Evolutionary conservation across 2,888 invertebrate genomes (phyloP), one percentile per base, ranked within the genome.

Genomic region (Panzeria rudis): DNA sequence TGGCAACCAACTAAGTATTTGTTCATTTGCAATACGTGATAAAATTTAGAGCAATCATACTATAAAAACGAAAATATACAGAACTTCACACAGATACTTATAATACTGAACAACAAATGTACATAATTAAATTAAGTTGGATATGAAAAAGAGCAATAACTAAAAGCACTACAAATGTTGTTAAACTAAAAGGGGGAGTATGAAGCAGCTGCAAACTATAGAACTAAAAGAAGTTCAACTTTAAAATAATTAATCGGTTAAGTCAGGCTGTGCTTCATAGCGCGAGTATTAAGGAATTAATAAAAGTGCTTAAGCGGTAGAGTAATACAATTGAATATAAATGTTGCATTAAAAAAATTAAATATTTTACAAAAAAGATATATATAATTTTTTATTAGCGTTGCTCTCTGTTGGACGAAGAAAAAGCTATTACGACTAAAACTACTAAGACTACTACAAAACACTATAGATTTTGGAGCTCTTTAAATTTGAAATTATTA

Each of bases 1-100:
- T 80, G 79, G 72, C 72, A 80, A 72, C 79, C 79, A 72, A 61
- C 64, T 80, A 80, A 80, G 79, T 80, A 72, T 80, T 80, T 80
- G 80, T 73, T 73, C 73, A 73, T 68, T 73, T 80, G 56, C 13
- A 73, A 50, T 61, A 80, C 80, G 80, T 73, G 80, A 73, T 73
- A 8, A 54, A 79, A 62, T 79, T 71, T 64, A n/a, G 54, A 71
- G 71, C 71, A 79, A 79, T 71, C 62, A 71, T 38, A 71, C 20
- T 56, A 17, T 56, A 23, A 17, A 41, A 50, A 20, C 0, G 59
- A 38, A 64, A 62, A 54, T 29, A 29, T 50, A 50, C 1, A 41
- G 15, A 62, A 62, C 35, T 35, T 66, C 38, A 32, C 64, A 38
- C n/a, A 41, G 41, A 25, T 64, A 23, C 38, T 41, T 35, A 3